phyloP scores from a whole-genome alignment of 2,888 invertebrate species.

The Zaprionus bogoriensis region DNA sequence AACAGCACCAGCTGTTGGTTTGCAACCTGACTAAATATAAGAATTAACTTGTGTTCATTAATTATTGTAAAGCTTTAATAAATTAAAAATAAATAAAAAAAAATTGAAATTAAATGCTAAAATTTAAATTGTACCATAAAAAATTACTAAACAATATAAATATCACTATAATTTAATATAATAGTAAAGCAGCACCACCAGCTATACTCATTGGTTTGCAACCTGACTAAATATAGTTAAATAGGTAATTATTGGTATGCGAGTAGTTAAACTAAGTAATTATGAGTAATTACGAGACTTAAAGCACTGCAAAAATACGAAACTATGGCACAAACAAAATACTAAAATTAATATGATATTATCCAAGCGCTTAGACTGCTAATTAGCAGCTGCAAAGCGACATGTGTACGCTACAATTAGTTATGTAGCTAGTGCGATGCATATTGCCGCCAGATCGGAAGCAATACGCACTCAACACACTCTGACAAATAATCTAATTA shows the following conservation, averaged over 20 bases:
- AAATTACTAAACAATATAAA: neutral
- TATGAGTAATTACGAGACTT: no score
- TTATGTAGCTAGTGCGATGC: no score
- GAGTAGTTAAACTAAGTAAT: no score
- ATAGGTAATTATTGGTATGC: no score
- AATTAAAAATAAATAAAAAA: neutral
- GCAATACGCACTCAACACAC: slow-evolving; percentile 38
- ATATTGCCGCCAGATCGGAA: neutral
- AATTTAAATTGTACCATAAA: neutral
- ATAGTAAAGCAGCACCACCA: neutral
- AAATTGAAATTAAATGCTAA: neutral
- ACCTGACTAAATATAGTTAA: no score
- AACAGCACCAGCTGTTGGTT: neutral
- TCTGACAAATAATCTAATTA: slow-evolving; percentile 82
- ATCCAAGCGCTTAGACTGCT: neutral
- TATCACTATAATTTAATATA: neutral
- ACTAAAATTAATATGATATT: no score
- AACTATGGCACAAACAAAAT: no score
- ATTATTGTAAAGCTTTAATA: neutral
- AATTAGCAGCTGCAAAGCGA: neutral
- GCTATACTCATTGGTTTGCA: no score
- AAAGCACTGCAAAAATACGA: no score
- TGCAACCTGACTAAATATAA: neutral
- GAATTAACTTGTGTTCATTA: neutral
- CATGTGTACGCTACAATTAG: neutral